Evolutionary conservation across 1,140 invertebrate species (phyloP).

Genomic region (Heliothis virescens): DNA sequence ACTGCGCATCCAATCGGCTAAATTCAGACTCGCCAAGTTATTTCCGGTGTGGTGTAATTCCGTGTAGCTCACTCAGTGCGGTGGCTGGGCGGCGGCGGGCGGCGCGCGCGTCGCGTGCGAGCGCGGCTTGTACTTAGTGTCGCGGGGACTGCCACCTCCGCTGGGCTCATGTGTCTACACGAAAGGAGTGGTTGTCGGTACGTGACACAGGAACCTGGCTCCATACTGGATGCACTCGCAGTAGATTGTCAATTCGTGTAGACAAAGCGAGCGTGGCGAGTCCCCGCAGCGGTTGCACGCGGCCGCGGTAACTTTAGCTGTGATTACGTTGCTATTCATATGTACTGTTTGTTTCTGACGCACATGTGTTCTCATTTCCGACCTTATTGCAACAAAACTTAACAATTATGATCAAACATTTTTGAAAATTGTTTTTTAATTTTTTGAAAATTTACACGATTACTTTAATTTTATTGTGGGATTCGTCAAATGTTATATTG

Average conservation of each 20-base stretch:
- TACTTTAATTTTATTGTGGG: constrained; percentile 33
- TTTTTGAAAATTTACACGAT: constrained; percentile 54
- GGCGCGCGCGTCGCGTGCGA: too few relatives aligned
- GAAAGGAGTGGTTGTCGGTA: too few relatives aligned
- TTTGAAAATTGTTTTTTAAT: constrained; percentile 56
- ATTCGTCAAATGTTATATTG: constrained; percentile 27
- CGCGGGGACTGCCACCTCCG: too few relatives aligned
- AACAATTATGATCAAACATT: constrained; percentile 33
- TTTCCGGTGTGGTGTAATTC: too few relatives aligned
- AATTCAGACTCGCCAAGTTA: too few relatives aligned
- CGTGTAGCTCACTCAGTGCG: too few relatives aligned
- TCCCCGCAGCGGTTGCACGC: neutral
- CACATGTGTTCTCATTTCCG: constrained; percentile 50
- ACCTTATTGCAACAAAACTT: constrained; percentile 45
- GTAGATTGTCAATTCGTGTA: neutral
- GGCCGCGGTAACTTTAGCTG: constrained; percentile 13
- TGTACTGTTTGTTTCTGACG: constrained; percentile 22
- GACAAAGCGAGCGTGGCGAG: neutral
- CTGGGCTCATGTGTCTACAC: too few relatives aligned
- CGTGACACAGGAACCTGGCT: neutral
- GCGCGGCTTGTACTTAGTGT: too few relatives aligned
- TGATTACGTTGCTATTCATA: constrained; percentile 39
- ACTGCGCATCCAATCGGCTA: too few relatives aligned
- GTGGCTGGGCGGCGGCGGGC: too few relatives aligned
- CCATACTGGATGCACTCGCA: too few relatives aligned